Evolutionary conservation across 2,888 invertebrate genomes (phyloP).

Genomic region (Drosophila ustulata): DNA sequence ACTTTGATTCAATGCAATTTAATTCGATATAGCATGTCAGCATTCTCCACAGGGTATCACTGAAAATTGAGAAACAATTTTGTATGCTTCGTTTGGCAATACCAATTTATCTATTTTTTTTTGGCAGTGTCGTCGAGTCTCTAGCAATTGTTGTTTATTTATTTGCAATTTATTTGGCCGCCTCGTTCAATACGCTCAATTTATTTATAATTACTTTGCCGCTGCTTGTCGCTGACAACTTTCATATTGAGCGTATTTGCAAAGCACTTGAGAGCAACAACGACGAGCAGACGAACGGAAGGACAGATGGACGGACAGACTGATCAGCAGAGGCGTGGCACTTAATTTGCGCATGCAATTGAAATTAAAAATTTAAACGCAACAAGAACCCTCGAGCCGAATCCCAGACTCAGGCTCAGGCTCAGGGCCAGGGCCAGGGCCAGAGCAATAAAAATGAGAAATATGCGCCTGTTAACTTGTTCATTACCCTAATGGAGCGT

Average conservation of each 20-base stretch:
- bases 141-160: slow-evolving; percentile 36
- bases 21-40: not conserved
- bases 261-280: slow-evolving; percentile 25
- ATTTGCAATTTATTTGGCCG: slow-evolving; percentile 46
- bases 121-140: slow-evolving; percentile 3
- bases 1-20: not conserved
- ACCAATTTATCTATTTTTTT: slow-evolving; percentile 3
- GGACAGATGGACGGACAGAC: not conserved
- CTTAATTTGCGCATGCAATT: slow-evolving; percentile 66
- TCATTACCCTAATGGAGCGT: slow-evolving; percentile 80
- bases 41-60: slow-evolving; percentile 23
- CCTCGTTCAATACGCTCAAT: slow-evolving; percentile 67
- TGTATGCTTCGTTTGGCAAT: slow-evolving; percentile 57
- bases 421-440: slow-evolving; percentile 1
- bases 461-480: slow-evolving; percentile 80
- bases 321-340: slow-evolving; percentile 31
- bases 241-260: slow-evolving; percentile 54
- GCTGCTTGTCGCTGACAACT: slow-evolving; percentile 61
- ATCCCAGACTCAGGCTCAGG: slow-evolving; percentile 11
- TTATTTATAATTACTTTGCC: slow-evolving; percentile 71
- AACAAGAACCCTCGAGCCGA: slow-evolving; percentile 30
- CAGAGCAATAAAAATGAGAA: slow-evolving; percentile 69
- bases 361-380: slow-evolving; percentile 77
- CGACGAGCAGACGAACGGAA: not conserved
- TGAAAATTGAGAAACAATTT: slow-evolving; percentile 47